Conservation (phyloP, 2,113 vertebrate genomes). For the Marcusenius ussheri region DNA sequence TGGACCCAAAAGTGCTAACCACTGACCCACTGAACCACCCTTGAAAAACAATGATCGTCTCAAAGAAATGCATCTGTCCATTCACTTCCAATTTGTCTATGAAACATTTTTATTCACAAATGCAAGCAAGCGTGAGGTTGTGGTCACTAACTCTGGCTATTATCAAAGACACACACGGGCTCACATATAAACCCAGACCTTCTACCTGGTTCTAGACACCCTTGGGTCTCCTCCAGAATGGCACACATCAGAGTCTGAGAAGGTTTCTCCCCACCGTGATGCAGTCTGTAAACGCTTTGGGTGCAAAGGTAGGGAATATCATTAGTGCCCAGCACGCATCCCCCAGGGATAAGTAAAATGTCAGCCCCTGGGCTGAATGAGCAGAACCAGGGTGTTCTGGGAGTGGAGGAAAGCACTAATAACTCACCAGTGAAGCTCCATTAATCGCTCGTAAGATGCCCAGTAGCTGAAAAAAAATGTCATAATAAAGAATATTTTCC, state of each 20-base stretch:
- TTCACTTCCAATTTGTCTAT: neutral
- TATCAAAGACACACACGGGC: neutral
- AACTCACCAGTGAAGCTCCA: constrained; percentile 7
- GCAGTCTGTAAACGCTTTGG: neutral
- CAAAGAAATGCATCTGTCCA: neutral
- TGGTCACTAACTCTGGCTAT: neutral
- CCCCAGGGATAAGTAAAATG: neutral
- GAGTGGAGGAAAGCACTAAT: neutral
- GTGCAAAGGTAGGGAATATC: neutral
- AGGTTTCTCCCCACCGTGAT: neutral
- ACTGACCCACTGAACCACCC: neutral
- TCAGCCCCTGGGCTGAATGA: constrained; percentile 10
- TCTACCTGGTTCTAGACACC: neutral
- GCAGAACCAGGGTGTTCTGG: neutral
- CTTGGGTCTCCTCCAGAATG: neutral
- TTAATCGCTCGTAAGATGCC: constrained; percentile 11
- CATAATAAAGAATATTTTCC: constrained; percentile 12
- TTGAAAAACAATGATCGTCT: neutral
- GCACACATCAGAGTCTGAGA: neutral
- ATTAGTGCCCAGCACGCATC: neutral
- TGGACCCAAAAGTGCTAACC: neutral
- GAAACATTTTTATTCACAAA: neutral
- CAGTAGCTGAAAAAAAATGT: constrained; percentile 2
- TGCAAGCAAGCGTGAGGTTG: neutral
- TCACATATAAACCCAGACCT: neutral